Base-by-base conservation (phyloP, 64 coral and sea anemone species). In the Trachythela sp. region DNA sequence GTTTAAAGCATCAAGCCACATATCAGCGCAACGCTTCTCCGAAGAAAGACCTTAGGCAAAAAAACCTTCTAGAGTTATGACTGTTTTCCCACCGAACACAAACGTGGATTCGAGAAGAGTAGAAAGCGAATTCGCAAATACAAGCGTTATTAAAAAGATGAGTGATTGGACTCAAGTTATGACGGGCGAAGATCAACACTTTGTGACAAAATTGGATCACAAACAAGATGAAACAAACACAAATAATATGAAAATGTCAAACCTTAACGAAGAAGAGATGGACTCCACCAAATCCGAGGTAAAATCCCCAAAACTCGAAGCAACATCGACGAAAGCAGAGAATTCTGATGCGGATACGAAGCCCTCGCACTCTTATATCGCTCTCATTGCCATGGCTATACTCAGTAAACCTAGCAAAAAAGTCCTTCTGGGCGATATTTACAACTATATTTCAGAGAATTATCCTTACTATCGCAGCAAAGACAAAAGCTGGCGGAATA, bases 401-500 rank as follows among this genome's bases (percentile, higher is more conserved):
- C 84, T 99, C 13, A 99, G 96, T 33, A 87, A 59, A 31, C 68
- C 89, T 4, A 93, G 89, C 75, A 99, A 95, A 71, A 99, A 99
- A 54, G 94, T 99, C 88, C 92, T 99, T 8, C 60, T 99, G 13
- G 96, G 96, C 8, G 96, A 99, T 77, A 99, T 99, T 54, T 99
- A 99, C 87, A 89, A 93, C 31, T 95, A 99, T 58, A 99, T 99
- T 36, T 99, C 96, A 2, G 93, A 95, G 22, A 99, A 95, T 77
- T 99, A 90, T 20, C 96, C 93, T 11, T 99, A 99, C 85, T 99
- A 99, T 86, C 70, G 96, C 9, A 99, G 94, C 84, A 99, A 99
- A 70, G 96, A 99, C 84, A 99, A 99, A 89, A 94, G 93, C 33
- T 99, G 96, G 96, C 84, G 96, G 10, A 99, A 99, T 86, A 99